Conservation (phyloP, 2,113 vertebrate genomes). For the Ivindomyrus marchei region DNA sequence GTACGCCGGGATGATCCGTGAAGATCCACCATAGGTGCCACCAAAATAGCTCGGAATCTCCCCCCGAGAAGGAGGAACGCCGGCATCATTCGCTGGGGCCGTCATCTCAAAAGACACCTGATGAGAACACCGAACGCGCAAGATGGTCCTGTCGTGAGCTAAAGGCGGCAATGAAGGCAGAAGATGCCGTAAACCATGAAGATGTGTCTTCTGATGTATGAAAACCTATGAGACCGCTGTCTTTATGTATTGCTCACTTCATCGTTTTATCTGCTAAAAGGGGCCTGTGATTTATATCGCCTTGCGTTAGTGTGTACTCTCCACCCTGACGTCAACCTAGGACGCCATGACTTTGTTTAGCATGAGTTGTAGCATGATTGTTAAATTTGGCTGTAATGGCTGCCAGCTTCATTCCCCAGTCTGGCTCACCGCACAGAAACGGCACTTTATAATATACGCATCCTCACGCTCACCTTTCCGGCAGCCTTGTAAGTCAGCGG, state of each 20-base stretch:
- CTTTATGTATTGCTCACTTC: neutral
- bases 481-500: neutral
- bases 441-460: neutral
- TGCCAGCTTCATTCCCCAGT: neutral
- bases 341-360: neutral
- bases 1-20: neutral
- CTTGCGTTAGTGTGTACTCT: neutral
- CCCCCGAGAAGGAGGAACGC: neutral
- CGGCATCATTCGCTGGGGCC: neutral
- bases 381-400: neutral
- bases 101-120: neutral
- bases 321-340: neutral
- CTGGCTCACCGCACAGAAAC: neutral
- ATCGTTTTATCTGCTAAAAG: neutral
- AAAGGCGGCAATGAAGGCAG: constrained; percentile 10
- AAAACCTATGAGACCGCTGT: neutral
- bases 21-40: neutral
- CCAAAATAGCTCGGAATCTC: neutral
- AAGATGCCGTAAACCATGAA: neutral
- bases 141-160: constrained; percentile 5
- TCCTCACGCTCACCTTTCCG: neutral
- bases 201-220: neutral
- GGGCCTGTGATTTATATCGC: neutral
- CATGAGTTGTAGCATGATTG: neutral
- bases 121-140: neutral